Conservation (phyloP, 1,140 invertebrate genomes). For the Nasonia giraulti region DNA sequence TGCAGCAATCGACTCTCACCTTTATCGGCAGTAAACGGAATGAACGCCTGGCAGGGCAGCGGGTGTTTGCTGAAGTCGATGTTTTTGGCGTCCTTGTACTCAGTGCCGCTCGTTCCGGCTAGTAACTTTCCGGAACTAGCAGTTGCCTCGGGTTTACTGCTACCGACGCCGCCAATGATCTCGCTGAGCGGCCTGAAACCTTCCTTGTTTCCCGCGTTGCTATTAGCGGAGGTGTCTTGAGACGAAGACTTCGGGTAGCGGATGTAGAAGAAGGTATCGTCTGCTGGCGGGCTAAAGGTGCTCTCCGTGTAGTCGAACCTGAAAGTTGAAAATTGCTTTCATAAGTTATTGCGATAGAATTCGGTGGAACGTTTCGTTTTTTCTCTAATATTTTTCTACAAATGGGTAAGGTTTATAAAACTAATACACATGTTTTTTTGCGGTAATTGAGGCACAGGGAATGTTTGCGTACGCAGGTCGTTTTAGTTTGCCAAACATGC, state of each 20-base stretch:
- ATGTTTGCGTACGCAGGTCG: too few relatives aligned
- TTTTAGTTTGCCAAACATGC: too few relatives aligned
- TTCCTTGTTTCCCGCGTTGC: slow-evolving; percentile 52
- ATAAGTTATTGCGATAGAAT: background rate
- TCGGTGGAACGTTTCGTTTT: background rate
- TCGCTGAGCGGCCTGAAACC: slow-evolving; percentile 64
- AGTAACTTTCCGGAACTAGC: slow-evolving; percentile 23
- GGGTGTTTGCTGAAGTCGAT: slow-evolving; percentile 80
- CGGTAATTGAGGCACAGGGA: too few relatives aligned
- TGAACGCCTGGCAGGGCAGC: slow-evolving; percentile 79
- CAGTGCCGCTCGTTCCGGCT: background rate
- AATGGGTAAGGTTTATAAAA: too few relatives aligned
- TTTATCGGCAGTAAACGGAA: slow-evolving; percentile 58
- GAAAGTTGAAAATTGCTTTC: slow-evolving; percentile 45
- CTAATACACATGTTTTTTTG: too few relatives aligned
- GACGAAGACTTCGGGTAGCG: slow-evolving; percentile 74
- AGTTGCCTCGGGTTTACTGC: slow-evolving; percentile 35
- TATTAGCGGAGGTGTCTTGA: slow-evolving; percentile 40
- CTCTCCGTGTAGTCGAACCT: slow-evolving; percentile 82
- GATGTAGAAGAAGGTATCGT: slow-evolving; percentile 82
- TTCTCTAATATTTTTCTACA: background rate
- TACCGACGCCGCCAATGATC: slow-evolving; percentile 49
- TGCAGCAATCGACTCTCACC: background rate
- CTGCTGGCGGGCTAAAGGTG: slow-evolving; percentile 81
- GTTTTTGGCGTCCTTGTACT: slow-evolving; percentile 66